Evolutionary conservation across 2,888 invertebrate genomes (phyloP).

Genomic region (Ennomos quercinarius): DNA sequence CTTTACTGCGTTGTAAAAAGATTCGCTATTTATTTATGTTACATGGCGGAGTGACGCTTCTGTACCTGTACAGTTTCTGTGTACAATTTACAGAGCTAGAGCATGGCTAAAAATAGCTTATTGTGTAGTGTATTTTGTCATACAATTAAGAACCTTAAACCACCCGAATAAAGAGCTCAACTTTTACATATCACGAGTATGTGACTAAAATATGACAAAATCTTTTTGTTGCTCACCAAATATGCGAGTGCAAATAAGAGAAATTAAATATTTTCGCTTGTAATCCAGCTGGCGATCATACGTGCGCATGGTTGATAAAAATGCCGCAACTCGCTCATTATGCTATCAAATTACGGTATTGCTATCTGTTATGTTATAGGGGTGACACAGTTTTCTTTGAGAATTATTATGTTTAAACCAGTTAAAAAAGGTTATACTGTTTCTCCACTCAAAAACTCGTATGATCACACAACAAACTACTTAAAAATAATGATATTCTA

Average conservation of each 20-base stretch:
- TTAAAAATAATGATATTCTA: too few species aligned
- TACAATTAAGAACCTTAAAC: not conserved
- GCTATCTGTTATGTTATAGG: conserved; percentile 41
- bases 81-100: too few species aligned
- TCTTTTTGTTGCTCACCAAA: conserved; percentile 11
- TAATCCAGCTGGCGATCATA: conserved; percentile 20
- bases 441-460: too few species aligned
- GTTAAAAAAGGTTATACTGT: too few species aligned
- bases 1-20: too few species aligned
- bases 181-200: conserved; percentile 3
- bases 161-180: not conserved
- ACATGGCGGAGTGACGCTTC: too few species aligned
- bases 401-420: too few species aligned
- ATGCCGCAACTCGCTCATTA: conserved; percentile 50
- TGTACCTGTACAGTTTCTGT: too few species aligned
- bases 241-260: conserved; percentile 11
- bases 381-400: conserved; percentile 1
- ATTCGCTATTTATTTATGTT: too few species aligned
- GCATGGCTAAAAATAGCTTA: conserved; percentile 3
- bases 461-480: too few species aligned
- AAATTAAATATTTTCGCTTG: conserved; percentile 2
- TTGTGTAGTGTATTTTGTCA: too few species aligned
- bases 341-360: conserved; percentile 50
- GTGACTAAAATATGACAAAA: conserved; percentile 8
- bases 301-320: conserved; percentile 50